Evolutionary conservation across 1,140 invertebrate genomes (phyloP).

Genomic region (Meloidogyne floridensis): DNA sequence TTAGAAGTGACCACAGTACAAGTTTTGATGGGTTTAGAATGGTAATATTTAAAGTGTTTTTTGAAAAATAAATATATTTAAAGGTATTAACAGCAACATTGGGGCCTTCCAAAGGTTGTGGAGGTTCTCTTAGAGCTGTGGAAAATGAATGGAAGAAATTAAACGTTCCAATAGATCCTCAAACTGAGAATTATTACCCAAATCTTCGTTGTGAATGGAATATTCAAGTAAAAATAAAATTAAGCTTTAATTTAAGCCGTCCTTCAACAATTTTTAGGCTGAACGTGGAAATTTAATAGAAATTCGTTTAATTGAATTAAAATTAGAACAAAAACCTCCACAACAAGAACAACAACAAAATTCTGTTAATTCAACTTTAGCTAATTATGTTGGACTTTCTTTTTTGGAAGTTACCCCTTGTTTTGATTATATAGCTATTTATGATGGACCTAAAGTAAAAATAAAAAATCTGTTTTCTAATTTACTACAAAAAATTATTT

Average conservation of each 20-base stretch:
- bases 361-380: conserved; percentile 7
- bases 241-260: no score
- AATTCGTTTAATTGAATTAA: conserved; percentile 41
- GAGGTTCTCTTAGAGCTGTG: conserved; percentile 53
- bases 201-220: conserved; percentile 57
- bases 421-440: conserved; percentile 58
- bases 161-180: conserved; percentile 35
- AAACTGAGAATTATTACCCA: conserved; percentile 46
- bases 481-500: background rate
- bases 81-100: conserved; percentile 26
- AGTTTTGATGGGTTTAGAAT: conserved; percentile 51
- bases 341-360: background rate
- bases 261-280: background rate
- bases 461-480: background rate
- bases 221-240: conserved; percentile 28
- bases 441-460: conserved; percentile 56
- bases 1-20: conserved; percentile 52
- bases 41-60: conserved; percentile 2
- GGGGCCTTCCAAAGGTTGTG: conserved; percentile 58
- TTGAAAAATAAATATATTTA: background rate
- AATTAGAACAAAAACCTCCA: conserved; percentile 44
- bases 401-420: conserved; percentile 23
- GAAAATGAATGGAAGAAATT: conserved; percentile 50
- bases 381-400: background rate
- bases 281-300: conserved; percentile 42